Conservation (phyloP, 2,113 vertebrate genomes). For the Carassius gibelio region DNA sequence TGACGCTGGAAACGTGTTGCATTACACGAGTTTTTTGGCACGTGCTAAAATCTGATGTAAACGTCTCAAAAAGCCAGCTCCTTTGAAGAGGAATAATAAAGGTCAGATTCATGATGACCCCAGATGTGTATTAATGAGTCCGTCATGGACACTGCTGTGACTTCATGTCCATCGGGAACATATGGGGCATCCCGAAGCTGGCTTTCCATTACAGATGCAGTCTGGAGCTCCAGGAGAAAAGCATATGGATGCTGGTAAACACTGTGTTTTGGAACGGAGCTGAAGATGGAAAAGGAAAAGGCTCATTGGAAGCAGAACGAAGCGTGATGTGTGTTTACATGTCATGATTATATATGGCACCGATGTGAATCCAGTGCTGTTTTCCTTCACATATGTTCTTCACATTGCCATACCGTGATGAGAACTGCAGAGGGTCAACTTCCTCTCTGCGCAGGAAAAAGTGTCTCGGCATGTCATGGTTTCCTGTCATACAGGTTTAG, state of each 20-base stretch:
- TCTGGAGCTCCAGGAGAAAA: neutral
- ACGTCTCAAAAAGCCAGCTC: conserved; percentile 1
- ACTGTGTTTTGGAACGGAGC: neutral
- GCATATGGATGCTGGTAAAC: neutral
- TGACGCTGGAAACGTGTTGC: neutral
- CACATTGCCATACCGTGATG: conserved; percentile 1
- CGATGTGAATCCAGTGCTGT: neutral
- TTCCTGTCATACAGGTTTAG: neutral
- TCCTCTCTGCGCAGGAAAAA: conserved; percentile 32
- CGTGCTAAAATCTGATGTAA: neutral
- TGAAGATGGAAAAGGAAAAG: neutral
- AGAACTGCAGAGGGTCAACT: conserved; percentile 49
- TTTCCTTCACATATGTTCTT: neutral
- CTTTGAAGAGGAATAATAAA: conserved; percentile 42
- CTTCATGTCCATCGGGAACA: conserved; percentile 1
- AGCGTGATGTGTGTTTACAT: neutral
- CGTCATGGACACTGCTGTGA: conserved; percentile 28
- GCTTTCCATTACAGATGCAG: conserved; percentile 1
- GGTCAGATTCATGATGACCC: conserved; percentile 10
- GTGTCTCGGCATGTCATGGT: neutral
- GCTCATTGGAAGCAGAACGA: no score
- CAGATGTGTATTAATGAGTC: conserved; percentile 54
- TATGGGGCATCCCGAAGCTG: neutral
- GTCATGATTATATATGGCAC: neutral
- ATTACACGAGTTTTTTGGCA: neutral